Evolutionary conservation across 2,888 invertebrate genomes (phyloP), one percentile per base, ranked within the genome.

Genomic region (Habrosyne pyritoides): DNA sequence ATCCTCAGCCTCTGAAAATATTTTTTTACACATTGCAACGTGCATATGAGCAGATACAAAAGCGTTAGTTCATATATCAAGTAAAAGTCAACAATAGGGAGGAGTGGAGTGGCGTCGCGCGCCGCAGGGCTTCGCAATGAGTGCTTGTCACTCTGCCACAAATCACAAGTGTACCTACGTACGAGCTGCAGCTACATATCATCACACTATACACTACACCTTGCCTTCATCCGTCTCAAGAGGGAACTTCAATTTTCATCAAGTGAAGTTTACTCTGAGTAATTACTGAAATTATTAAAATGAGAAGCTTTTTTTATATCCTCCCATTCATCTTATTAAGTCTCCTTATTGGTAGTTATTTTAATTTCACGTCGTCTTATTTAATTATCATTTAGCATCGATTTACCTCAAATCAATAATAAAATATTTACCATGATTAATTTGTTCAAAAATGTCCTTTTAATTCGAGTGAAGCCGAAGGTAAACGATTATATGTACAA

Each of bases 141-240:
- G 83, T 75, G 74, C 79, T 77, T 77, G 83, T 83, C 83, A 82
- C 83, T 86, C 77, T 73, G 56, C 75, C 77, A 75, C 82, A 82
- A 80, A 86, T 84, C 81, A 83, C 69, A 60, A 83, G 77, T 71
- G 57, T 21, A 30, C 21, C 51, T 52, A 36, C 21, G 18, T 49
- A 50, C 53, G 53, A 47, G 48, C 36, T 56, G 36, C 48, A 33
- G 21, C 36, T 49, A 30, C 22, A 48, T 33, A 28, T 21, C 51
- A 47, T 28, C 21, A 42, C 42, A 42, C 24, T 24, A 24, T 24
- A 24, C 24, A 24, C 3, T 5, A 24, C 42, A 42, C 42, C 42
- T 42, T 42, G 8, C 42, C 42, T 18, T 14, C 36, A 2, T 55
- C 53, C 51, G 55, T 55, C 59, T 55, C 48, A 48, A 59, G 55